Conservation (phyloP, 1,140 invertebrate species). For the Brachionus koreanus region DNA sequence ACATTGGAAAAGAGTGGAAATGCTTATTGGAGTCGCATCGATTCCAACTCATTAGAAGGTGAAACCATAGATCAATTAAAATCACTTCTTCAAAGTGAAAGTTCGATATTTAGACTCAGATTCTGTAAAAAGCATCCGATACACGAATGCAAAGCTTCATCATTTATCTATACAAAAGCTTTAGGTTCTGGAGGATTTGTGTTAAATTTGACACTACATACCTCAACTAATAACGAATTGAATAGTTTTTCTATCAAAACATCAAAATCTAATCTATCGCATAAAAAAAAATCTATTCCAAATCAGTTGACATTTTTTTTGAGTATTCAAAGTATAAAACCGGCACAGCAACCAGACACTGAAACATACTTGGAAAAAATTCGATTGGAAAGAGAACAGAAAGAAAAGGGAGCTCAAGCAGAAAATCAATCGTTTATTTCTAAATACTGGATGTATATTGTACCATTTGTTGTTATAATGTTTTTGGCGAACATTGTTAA, state of each 20-base stretch:
- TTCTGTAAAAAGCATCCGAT: conserved; percentile 6
- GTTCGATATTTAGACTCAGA: conserved; percentile 20
- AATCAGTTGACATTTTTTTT: conserved; percentile 1
- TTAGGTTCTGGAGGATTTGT: background rate
- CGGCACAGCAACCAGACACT: conserved; percentile 27
- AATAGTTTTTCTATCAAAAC: conserved; percentile 23
- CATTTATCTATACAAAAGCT: conserved; percentile 4
- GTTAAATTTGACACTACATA: conserved; percentile 29
- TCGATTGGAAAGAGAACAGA: conserved; percentile 20
- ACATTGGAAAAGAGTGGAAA: background rate
- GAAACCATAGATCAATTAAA: background rate
- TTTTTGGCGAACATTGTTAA: conserved; percentile 30
- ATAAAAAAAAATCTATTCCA: background rate
- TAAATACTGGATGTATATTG: conserved; percentile 45
- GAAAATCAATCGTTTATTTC: conserved; percentile 41
- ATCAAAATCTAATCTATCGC: too few species aligned
- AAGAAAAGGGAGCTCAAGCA: conserved; percentile 35
- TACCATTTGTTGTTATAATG: conserved; percentile 42
- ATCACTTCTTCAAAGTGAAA: background rate
- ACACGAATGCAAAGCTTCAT: background rate
- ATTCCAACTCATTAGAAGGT: background rate
- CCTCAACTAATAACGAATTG: background rate
- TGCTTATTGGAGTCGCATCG: background rate
- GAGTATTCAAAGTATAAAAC: conserved; percentile 5
- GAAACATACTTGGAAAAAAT: conserved; percentile 32